Conservation (phyloP, 1,140 invertebrate species). For the Aphaenogaster ashmeadi region DNA sequence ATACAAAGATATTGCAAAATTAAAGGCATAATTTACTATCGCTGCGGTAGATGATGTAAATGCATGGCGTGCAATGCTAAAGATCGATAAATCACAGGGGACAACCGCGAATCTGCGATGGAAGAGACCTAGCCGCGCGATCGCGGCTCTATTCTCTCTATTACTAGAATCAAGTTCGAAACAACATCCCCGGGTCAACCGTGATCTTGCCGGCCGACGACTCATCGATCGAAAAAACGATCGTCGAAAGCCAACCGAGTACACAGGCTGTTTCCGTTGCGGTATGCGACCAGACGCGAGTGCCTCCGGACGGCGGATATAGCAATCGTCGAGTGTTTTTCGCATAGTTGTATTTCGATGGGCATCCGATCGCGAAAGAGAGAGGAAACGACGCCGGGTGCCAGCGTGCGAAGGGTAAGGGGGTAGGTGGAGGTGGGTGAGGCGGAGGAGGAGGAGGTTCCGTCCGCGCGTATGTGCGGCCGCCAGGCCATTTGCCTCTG, state of each 20-base stretch:
- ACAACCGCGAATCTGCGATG: slow-evolving; percentile 21
- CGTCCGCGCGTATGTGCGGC: slow-evolving; percentile 80
- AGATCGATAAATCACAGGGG: slow-evolving; percentile 15
- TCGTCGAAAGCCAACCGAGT: slow-evolving; percentile 67
- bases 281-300: slow-evolving; percentile 72
- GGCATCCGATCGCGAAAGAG: slow-evolving; percentile 76
- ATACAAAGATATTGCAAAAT: slow-evolving; percentile 6
- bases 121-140: slow-evolving; percentile 5
- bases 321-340: slow-evolving; percentile 83
- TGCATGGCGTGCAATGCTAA: background rate
- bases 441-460: slow-evolving; percentile 59
- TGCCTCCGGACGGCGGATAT: slow-evolving; percentile 72
- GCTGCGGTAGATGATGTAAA: background rate
- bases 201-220: slow-evolving; percentile 45
- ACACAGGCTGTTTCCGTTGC: slow-evolving; percentile 78
- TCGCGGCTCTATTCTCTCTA: slow-evolving; percentile 29
- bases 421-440: slow-evolving; percentile 50
- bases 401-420: slow-evolving; percentile 68
- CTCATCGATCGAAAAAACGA: slow-evolving; percentile 71
- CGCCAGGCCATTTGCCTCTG: slow-evolving; percentile 85
- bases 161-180: slow-evolving; percentile 47
- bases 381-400: slow-evolving; percentile 46
- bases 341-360: slow-evolving; percentile 81
- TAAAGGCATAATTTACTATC: slow-evolving; percentile 16
- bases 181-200: background rate